Base-by-base conservation (phyloP, 2,113 vertebrate species). In the Oreochromis niloticus region DNA sequence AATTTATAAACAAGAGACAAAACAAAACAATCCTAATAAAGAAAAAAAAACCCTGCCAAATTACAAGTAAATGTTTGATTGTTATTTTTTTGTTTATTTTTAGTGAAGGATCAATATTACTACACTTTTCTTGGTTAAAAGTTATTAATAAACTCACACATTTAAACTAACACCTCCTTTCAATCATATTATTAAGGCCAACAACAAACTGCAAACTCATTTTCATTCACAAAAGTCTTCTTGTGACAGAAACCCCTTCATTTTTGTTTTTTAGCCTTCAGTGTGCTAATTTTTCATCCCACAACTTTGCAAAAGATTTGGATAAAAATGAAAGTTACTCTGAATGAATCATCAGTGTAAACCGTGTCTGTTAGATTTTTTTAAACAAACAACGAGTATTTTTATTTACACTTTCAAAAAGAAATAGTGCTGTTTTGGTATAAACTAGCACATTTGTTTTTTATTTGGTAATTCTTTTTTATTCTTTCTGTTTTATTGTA, bases 311-410 rank as follows among this genome's bases (percentile, higher is more conserved):
- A 43, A 71, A 71, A 71, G 36, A 43, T 43, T 43, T 71, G 36
- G n/a, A 71, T 43, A 16, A 16, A 71, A 10, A 43, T 24, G 5
- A 43, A 71, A 43, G 7, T 71, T 41, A 14, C 19, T 68, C n/a
- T 43, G 39, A 43, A 71, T 43, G 11, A 27, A 43, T 71, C 12
- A 24, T 43, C 66, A 24, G n/a, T 43, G n/a, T 71, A 71, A 43
- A 71, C 7, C 12, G 3, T 24, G 11, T 68, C 36, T 24, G 11
- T 43, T 71, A 0, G 6, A 41, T 39, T 39, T 57, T 30, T 22
- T 43, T 4, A 43, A 71, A 71, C 1, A 0, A 4, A 13, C 63
- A 68, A 14, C 34, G 9, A 71, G 39, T 43, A 0, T 43, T 16
- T 24, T 16, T 16, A 6, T 24, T 4, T 71, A 71, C 39, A 24